Conservation (phyloP, 2,113 vertebrate species). For the Mustelus asterias region DNA sequence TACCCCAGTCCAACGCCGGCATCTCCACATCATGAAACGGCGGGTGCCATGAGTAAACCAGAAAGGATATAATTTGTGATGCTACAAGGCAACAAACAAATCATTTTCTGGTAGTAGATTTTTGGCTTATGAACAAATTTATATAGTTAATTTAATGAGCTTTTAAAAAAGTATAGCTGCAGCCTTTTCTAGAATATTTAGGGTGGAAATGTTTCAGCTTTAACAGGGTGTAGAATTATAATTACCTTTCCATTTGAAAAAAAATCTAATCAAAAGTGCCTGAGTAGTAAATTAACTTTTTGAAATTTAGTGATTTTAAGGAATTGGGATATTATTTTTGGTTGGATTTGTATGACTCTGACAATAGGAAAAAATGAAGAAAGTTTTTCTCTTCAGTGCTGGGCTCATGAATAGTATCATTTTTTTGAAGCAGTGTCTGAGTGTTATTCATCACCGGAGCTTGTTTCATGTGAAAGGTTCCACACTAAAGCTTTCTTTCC, state of each 20-base stretch:
- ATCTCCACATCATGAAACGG: too few relatives aligned
- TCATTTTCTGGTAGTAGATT: background rate
- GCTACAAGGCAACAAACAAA: background rate
- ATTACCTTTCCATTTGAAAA: background rate
- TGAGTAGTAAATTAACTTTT: background rate
- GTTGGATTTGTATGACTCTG: background rate
- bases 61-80: background rate
- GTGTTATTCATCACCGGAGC: background rate
- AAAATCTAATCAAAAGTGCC: background rate
- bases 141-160: background rate
- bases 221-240: background rate
- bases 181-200: background rate
- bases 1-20: too few relatives aligned
- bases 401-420: background rate
- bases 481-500: constrained; percentile 18
- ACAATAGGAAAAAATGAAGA: background rate
- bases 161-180: background rate
- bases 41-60: background rate
- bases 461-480: constrained; percentile 30
- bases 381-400: background rate
- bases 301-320: background rate
- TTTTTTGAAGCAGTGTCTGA: background rate
- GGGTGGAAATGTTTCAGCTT: background rate
- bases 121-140: background rate
- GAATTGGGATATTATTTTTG: background rate